phyloP scores from a whole-genome alignment of 2,113 vertebrate genomes.

The Apaloderma vittatum region DNA sequence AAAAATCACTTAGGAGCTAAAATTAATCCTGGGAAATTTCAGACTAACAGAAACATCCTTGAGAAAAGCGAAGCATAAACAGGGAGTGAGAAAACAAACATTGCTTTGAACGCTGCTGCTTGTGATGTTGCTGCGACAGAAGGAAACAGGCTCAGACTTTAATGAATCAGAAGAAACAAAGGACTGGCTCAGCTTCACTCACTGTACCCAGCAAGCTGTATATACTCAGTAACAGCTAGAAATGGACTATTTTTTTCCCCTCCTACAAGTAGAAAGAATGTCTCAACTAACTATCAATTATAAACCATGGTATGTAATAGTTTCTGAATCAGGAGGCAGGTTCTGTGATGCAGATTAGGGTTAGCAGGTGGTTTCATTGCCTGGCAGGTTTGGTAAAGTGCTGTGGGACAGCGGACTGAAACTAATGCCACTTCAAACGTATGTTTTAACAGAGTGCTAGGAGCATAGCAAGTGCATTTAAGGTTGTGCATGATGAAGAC shows the following conservation, averaged over 20 bases:
- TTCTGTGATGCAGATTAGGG: neutral
- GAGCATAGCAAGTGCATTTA: neutral
- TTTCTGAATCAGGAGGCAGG: neutral
- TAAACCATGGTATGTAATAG: neutral
- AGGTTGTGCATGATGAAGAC: neutral
- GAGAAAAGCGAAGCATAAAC: conserved; percentile 33
- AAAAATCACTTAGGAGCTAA: neutral
- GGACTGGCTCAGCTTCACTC: conserved; percentile 54
- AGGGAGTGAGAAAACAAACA: conserved; percentile 50
- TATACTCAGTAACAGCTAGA: conserved; percentile 17
- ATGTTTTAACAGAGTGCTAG: neutral
- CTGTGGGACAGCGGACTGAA: neutral
- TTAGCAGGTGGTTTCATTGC: neutral
- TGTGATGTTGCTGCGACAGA: conserved; percentile 36
- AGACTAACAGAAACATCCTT: conserved; percentile 37
- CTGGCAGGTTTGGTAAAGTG: neutral
- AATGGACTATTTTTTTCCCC: neutral
- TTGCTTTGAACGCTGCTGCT: conserved; percentile 22
- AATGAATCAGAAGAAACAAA: conserved; percentile 59
- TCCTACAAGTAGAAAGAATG: neutral
- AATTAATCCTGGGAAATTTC: conserved; percentile 63
- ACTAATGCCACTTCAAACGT: neutral
- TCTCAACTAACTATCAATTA: neutral
- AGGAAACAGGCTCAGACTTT: conserved; percentile 17
- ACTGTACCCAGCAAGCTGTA: neutral